Evolutionary conservation across 2,113 vertebrate species (phyloP).

Genomic region (Morphnarchus princeps): DNA sequence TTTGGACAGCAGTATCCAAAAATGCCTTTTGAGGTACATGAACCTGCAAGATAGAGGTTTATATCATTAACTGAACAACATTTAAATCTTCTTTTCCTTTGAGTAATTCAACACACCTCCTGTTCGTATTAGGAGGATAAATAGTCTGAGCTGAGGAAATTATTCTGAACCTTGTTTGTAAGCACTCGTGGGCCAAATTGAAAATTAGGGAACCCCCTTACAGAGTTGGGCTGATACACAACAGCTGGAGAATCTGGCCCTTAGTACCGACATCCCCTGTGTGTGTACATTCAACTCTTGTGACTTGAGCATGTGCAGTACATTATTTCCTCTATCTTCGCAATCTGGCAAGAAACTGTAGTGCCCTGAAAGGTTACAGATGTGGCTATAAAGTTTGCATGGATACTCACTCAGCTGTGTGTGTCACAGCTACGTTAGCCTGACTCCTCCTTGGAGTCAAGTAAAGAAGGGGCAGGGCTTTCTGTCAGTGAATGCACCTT

Average conservation of each 20-base stretch:
- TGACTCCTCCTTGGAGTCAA: neutral
- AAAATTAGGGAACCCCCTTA: neutral
- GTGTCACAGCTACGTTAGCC: neutral
- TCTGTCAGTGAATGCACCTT: neutral
- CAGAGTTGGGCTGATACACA: neutral
- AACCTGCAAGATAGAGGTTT: neutral
- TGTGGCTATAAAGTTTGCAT: neutral
- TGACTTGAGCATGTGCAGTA: neutral
- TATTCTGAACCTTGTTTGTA: neutral
- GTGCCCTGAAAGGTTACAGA: slow-evolving; percentile 15
- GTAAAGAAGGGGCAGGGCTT: neutral
- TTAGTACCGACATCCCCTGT: neutral
- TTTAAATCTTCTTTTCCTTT: neutral
- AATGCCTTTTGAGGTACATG: neutral
- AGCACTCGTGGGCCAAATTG: neutral
- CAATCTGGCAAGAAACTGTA: neutral
- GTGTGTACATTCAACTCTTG: neutral
- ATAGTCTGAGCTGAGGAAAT: neutral
- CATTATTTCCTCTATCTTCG: neutral
- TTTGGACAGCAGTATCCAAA: neutral
- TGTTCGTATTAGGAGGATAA: neutral
- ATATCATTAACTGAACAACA: neutral
- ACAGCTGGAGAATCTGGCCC: neutral
- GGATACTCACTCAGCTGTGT: neutral
- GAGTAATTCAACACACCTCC: neutral